phyloP scores from a whole-genome alignment of 2,797 vertebrate genomes.

The Halcyon chelicuti region DNA sequence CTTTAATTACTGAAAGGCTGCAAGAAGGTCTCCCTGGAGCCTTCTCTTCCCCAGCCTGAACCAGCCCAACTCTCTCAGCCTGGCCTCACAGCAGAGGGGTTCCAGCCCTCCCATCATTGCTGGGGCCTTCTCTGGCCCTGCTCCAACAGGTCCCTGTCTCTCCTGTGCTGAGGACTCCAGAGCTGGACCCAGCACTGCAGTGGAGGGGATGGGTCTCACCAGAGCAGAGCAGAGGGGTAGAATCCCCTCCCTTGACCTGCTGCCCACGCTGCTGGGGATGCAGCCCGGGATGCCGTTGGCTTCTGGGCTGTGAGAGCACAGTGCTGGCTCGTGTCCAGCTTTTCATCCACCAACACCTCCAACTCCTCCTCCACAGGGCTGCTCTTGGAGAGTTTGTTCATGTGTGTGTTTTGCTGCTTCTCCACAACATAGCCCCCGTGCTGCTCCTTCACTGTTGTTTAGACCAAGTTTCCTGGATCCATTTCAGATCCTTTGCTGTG shows the following conservation, averaged over 20 bases:
- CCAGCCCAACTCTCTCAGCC: neutral
- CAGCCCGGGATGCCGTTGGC: too few relatives aligned
- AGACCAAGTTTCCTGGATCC: neutral
- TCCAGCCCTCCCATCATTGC: neutral
- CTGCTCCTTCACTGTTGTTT: neutral
- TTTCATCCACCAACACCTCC: neutral
- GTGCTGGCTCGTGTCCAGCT: neutral
- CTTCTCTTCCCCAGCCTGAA: too few relatives aligned
- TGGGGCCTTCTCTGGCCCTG: neutral
- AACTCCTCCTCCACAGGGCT: neutral
- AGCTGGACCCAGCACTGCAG: neutral
- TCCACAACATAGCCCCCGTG: too few relatives aligned
- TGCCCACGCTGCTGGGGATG: too few relatives aligned
- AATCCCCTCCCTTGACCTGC: neutral
- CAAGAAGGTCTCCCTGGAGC: too few relatives aligned
- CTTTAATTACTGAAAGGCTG: too few relatives aligned
- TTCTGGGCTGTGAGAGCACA: neutral
- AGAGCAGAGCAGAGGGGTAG: neutral
- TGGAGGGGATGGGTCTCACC: neutral
- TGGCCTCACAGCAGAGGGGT: neutral
- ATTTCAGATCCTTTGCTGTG: fast-evolving
- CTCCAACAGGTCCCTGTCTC: neutral
- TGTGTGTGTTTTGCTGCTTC: neutral
- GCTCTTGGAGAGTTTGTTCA: neutral
- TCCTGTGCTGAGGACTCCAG: neutral